Conservation (phyloP, 2,888 invertebrate species). For the Ichneumon xanthorius region DNA sequence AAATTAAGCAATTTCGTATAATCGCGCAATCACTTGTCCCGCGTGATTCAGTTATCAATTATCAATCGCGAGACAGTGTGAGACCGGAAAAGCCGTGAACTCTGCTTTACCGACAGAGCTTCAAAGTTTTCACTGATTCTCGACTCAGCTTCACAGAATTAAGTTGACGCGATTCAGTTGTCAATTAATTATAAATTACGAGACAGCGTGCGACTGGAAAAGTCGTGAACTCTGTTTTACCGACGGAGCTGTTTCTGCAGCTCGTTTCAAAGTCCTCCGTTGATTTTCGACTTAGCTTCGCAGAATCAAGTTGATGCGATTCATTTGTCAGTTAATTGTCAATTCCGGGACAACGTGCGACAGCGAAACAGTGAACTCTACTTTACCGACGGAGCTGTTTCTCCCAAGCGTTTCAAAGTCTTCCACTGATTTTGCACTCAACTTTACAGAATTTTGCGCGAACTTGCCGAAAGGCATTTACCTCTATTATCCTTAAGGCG, state of each 20-base stretch:
- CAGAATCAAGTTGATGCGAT: background rate
- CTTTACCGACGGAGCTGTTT: background rate
- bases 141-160: constrained; percentile 13
- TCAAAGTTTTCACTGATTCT: constrained; percentile 1
- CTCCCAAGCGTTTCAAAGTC: background rate
- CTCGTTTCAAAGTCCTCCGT: background rate
- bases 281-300: constrained; percentile 9
- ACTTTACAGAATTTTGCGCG: constrained; percentile 17
- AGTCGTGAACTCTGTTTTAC: background rate
- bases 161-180: too few species aligned
- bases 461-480: constrained; percentile 18
- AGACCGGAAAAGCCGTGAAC: background rate
- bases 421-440: constrained; percentile 15
- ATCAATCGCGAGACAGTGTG: background rate
- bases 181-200: background rate
- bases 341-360: background rate
- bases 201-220: background rate
- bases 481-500: background rate
- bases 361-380: background rate
- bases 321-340: background rate
- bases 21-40: constrained; percentile 11
- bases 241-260: background rate
- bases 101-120: background rate
- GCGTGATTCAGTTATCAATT: background rate
- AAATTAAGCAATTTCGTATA: constrained; percentile 38